phyloP scores from a whole-genome alignment of 2,888 invertebrate species.

The Cetonia aurata region DNA sequence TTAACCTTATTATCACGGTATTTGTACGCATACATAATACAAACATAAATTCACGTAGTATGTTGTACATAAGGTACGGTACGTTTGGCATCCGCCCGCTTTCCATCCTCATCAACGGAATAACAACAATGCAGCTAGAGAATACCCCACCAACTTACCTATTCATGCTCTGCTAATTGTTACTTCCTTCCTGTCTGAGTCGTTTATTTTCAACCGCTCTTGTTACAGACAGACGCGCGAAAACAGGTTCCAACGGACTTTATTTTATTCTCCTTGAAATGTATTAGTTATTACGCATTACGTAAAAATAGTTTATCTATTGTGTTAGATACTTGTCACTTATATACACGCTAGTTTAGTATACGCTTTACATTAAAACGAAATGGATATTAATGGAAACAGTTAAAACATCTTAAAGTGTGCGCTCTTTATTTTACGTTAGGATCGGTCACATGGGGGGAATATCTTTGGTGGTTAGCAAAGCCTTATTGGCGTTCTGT shows the following conservation, averaged over 20 bases:
- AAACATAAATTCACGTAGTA: neutral
- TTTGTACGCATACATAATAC: conserved; percentile 7
- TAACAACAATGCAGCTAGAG: too few relatives aligned
- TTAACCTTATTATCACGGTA: conserved; percentile 34
- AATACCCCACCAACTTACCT: conserved; percentile 50
- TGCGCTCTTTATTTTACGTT: too few relatives aligned
- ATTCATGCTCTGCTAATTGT: conserved; percentile 66
- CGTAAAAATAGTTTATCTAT: conserved; percentile 8
- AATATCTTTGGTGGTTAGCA: conserved; percentile 70
- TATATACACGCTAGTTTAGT: too few relatives aligned
- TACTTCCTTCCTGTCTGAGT: conserved; percentile 66
- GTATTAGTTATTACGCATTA: conserved; percentile 9
- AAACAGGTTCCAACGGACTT: neutral
- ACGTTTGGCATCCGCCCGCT: conserved; percentile 26
- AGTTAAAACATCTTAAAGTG: too few relatives aligned
- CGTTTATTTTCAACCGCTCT: conserved; percentile 39
- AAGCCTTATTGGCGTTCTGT: conserved; percentile 75
- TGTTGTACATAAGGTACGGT: neutral
- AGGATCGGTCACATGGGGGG: conserved; percentile 53
- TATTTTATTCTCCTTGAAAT: conserved; percentile 26
- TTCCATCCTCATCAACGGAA: conserved; percentile 46
- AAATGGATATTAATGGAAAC: too few relatives aligned
- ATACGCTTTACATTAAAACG: too few relatives aligned
- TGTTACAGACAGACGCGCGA: conserved; percentile 13
- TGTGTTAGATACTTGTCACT: conserved; percentile 4